phyloP scores from a whole-genome alignment of 2,888 invertebrate genomes.

The Epirrita christyi region DNA sequence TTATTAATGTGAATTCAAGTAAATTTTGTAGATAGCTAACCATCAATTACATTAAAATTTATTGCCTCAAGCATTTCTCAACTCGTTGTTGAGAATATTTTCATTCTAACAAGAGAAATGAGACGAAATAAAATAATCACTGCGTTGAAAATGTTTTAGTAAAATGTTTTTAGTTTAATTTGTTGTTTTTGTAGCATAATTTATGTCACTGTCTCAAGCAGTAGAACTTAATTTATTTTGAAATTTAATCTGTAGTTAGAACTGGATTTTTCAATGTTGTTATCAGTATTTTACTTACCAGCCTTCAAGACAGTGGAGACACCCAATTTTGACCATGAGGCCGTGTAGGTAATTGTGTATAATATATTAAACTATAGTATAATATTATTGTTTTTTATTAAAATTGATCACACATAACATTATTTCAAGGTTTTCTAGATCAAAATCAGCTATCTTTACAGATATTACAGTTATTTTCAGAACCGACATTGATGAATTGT shows the following conservation, averaged over 20 bases:
- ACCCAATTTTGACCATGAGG: no score
- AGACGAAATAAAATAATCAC: slow-evolving; percentile 16
- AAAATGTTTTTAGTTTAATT: slow-evolving; percentile 6
- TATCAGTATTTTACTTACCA: neutral
- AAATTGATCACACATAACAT: neutral
- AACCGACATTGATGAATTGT: slow-evolving; percentile 13
- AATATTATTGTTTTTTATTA: no score
- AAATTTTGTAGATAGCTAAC: slow-evolving; percentile 11
- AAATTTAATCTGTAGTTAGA: slow-evolving; percentile 2
- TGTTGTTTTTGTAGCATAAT: slow-evolving; percentile 7
- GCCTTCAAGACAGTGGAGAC: no score
- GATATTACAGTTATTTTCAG: slow-evolving; percentile 4
- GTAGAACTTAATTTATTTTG: slow-evolving; percentile 2
- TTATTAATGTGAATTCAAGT: slow-evolving; percentile 11
- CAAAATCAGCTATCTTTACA: slow-evolving; percentile 4
- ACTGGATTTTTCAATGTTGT: neutral
- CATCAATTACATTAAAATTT: slow-evolving; percentile 22
- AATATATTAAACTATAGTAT: no score
- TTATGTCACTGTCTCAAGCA: neutral
- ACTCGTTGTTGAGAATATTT: slow-evolving; percentile 21
- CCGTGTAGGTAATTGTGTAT: no score
- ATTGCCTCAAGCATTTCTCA: slow-evolving; percentile 15
- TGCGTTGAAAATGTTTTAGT: slow-evolving; percentile 6
- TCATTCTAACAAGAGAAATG: slow-evolving; percentile 15
- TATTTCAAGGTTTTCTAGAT: slow-evolving; percentile 13